Base-by-base conservation (phyloP, 2,797 vertebrate genomes). In the Rhinatrema bivittatum region DNA sequence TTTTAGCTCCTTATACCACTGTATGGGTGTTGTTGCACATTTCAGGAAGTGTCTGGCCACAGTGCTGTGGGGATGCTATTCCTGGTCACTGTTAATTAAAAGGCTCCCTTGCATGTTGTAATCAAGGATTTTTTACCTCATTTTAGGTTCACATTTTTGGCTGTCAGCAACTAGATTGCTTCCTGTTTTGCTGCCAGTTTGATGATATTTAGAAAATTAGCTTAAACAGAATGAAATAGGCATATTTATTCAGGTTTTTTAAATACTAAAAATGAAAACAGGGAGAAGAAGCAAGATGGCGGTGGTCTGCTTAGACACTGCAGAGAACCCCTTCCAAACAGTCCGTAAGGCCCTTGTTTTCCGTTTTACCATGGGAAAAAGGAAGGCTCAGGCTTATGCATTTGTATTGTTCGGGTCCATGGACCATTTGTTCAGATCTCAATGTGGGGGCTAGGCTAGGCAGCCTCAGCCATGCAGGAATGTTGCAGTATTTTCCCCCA, bases 11-110 rank as follows among this genome's bases (percentile, higher is more conserved):
- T 32, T 16, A 52, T 57, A 64, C 25, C 16, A 18, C 50, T 70
- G 66, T 62, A 61, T 62, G 74, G 65, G 75, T 79, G 65, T 50
- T 65, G 65, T 66, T 53, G 56, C 65, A 64, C 68, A 62, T 68
- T 76, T 62, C 79, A 85, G 74, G 70, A 78, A 78, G 65, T 53
- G 66, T 74, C 65, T 76, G 52, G 45, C 71, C 70, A 20, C 81
- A 78, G 62, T 61, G 53, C 36, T 43, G 19, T 71, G 76, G 46
- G 25, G 60, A 49, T 65, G 50, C 56, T 45, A 60, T 62, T 55
- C 65, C 59, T 65, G 45, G 48, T 63, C 64, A 59, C 49, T 62
- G 53, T 55, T 83, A 87, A 83, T 72, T 84, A 84, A 85, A 86
- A 84, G 63, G 58, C 60, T 75, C 55, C 45, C 22, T 39, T 56